Evolutionary conservation across 2,797 vertebrate species (phyloP).

Genomic region (Anomalospiza imberbis): DNA sequence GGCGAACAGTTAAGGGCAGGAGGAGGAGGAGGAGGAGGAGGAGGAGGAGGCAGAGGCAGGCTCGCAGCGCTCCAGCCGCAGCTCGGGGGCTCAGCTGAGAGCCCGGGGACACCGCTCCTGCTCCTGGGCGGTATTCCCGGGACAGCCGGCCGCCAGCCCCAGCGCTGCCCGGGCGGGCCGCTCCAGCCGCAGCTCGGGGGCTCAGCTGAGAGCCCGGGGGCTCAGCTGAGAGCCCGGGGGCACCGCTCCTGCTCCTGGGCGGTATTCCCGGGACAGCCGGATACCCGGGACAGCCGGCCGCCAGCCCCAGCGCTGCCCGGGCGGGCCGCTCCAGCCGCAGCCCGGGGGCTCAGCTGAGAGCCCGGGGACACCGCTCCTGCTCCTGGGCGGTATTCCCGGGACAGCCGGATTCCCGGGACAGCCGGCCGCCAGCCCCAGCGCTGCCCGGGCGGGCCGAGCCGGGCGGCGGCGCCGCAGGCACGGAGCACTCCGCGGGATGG

Average conservation of each 20-base stretch:
- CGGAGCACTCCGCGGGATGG: no score
- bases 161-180: no score
- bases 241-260: not conserved
- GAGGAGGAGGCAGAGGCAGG: not conserved
- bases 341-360: not conserved
- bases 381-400: no score
- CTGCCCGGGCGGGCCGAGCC: no score
- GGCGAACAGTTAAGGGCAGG: conserved; percentile 16
- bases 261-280: no score
- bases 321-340: not conserved
- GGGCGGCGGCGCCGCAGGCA: no score
- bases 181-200: not conserved
- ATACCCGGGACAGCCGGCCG: no score
- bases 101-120: not conserved
- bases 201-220: not conserved
- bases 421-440: no score
- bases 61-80: not conserved
- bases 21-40: not conserved
- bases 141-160: no score
- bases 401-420: no score
- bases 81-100: not conserved
- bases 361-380: not conserved
- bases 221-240: not conserved
- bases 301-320: no score
- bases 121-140: not conserved